Evolutionary conservation across 1,140 invertebrate genomes (phyloP), one percentile per base, ranked within the genome.

Genomic region (Adelges cooleyi): DNA sequence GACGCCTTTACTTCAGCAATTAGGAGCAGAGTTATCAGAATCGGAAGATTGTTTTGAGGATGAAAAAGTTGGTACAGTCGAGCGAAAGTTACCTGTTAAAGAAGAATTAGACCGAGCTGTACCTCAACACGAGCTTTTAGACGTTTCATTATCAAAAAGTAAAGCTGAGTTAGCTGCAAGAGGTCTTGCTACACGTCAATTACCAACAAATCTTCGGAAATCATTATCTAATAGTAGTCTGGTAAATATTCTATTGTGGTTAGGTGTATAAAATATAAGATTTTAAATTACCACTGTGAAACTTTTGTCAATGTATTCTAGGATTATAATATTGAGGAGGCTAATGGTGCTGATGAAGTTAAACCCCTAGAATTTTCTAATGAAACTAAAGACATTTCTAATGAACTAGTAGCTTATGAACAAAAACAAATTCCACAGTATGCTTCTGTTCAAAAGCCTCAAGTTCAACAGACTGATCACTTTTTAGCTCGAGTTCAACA

Each of bases 21-120:
- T 87, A 25, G 81, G 82, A 66, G 77, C 80, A 15, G 81, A 84
- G 68, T 74, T 84, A 38, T 86, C 85, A 6, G 85, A 87, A 68
- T 84, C 84, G 3, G 85, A 87, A 71, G 82, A 84, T 27, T 85
- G 84, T 70, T 82, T 84, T 44, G 85, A 86, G 49, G 81, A 80
- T 11, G 84, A 86, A 48, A 87, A 86, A 73, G 86, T 84, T 11
- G 84, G 84, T 20, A 88, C 84, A 3, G 86, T 88, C 27, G 86
- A 87, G 73, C 76, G 85, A 59, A 86, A 87, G 76, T 73, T 85
- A 48, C 76, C 75, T 2, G 79, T 84, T 1, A 87, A 87, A 71
- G 86, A 91, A 71, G 89, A 91, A 74, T 77, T 92, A 68, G 89
- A 92, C 76, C 81, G 85, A 66, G 90, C 87, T 2, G 85, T 95